Conservation (phyloP, 2,113 vertebrate genomes). For the Melanotaenia duboulayi region DNA sequence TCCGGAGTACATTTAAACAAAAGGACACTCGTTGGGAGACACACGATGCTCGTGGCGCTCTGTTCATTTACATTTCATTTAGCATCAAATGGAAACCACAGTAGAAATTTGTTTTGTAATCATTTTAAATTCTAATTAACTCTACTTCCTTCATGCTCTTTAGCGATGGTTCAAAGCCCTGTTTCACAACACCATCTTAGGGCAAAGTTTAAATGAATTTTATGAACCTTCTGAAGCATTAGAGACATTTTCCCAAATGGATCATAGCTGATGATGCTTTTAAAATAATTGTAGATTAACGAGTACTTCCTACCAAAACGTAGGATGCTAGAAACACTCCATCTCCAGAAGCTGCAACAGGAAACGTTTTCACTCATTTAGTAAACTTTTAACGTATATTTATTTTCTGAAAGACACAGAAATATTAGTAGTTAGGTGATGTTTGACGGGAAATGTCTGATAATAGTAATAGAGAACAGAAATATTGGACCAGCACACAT, state of each 20-base stretch:
- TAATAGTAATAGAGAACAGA: background rate
- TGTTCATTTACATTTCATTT: constrained; percentile 21
- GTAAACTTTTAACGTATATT: background rate
- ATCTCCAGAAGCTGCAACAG: background rate
- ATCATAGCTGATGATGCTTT: constrained; percentile 10
- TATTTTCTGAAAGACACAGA: background rate
- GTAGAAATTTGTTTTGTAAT: background rate
- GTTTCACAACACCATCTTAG: background rate
- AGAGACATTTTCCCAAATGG: constrained; percentile 10
- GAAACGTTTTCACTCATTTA: background rate
- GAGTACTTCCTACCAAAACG: background rate
- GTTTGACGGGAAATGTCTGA: background rate
- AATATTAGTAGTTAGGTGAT: too few species aligned
- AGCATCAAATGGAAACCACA: constrained; percentile 9
- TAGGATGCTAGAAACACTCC: background rate
- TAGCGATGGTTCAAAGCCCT: constrained; percentile 12
- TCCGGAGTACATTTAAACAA: constrained; percentile 22
- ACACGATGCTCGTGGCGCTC: background rate
- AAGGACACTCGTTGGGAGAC: constrained; percentile 3
- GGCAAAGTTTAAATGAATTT: constrained; percentile 4
- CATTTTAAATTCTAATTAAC: constrained; percentile 10
- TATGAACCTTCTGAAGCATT: constrained; percentile 11
- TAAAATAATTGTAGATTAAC: constrained; percentile 10
- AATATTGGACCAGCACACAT: background rate
- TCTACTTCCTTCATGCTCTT: background rate